phyloP scores from a whole-genome alignment of 2,888 invertebrate genomes.

The Synergus laeviventris region DNA sequence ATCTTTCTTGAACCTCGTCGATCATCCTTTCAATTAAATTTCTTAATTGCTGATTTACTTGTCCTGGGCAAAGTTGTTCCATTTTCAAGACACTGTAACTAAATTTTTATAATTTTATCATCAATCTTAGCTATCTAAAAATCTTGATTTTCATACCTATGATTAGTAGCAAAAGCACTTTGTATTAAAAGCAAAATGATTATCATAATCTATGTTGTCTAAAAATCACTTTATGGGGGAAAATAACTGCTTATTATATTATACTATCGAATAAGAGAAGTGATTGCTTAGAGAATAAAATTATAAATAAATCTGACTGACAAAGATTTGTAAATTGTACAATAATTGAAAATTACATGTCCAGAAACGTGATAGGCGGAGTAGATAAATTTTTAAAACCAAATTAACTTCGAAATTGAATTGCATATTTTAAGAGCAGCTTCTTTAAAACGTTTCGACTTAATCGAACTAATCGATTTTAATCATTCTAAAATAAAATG shows the following conservation, averaged over 20 bases:
- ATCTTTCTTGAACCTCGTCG: constrained; percentile 61
- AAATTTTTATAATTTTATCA: not conserved
- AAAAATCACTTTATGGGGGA: not conserved
- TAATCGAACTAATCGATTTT: not conserved
- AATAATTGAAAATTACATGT: not conserved
- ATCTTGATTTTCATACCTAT: constrained; percentile 37
- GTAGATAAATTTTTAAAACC: not conserved
- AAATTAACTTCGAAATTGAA: constrained; percentile 20
- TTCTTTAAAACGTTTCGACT: not conserved
- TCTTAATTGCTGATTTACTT: constrained; percentile 55
- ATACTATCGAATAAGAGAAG: not conserved
- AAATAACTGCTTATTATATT: not conserved
- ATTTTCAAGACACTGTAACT: not conserved
- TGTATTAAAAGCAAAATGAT: constrained; percentile 42
- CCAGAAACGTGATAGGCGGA: not conserved
- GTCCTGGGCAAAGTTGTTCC: not conserved
- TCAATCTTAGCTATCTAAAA: not conserved
- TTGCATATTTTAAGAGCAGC: constrained; percentile 17
- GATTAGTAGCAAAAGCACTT: constrained; percentile 18
- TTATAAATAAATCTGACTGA: not conserved
- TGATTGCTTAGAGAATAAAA: not conserved
- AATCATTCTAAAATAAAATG: not conserved
- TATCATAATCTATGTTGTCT: not conserved
- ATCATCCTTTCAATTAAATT: constrained; percentile 59
- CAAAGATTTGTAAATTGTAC: not conserved